These are phyloP conservation scores for Dendrolimus kikuchii DNA, from an alignment of 1,140 invertebrate species.

Conservation along the genomic window DNA sequence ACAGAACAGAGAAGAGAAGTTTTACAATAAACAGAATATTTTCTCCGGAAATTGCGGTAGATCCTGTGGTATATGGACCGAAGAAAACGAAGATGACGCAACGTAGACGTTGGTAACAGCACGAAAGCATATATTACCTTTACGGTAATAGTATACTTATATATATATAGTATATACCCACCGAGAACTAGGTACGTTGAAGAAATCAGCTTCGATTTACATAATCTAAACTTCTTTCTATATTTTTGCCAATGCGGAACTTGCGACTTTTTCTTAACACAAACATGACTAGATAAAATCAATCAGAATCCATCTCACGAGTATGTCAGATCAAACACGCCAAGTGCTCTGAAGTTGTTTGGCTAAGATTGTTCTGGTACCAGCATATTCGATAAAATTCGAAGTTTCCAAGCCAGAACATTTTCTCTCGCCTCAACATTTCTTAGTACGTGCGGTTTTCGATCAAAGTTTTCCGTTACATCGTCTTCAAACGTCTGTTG, in stretches of 20 bases:
- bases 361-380: slow-evolving; percentile 29
- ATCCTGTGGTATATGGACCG: too few species aligned
- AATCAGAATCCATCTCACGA: slow-evolving; percentile 46
- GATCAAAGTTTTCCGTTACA: slow-evolving; percentile 52
- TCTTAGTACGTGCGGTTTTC: slow-evolving; percentile 52
- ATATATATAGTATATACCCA: too few species aligned
- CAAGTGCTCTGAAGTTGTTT: slow-evolving; percentile 41
- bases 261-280: slow-evolving; percentile 28
- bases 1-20: too few species aligned
- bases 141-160: too few species aligned
- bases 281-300: slow-evolving; percentile 45
- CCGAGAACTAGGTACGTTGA: too few species aligned
- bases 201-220: background rate
- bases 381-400: slow-evolving; percentile 52
- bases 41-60: too few species aligned
- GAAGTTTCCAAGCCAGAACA: slow-evolving; percentile 40
- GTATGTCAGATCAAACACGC: slow-evolving; percentile 40
- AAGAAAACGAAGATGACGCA: too few species aligned
- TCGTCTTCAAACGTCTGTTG: slow-evolving; percentile 21
- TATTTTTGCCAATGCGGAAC: slow-evolving; percentile 7
- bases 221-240: slow-evolving; percentile 6
- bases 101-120: too few species aligned
- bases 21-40: too few species aligned
- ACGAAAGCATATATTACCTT: too few species aligned
- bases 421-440: slow-evolving; percentile 43